Evolutionary conservation across 2,888 invertebrate genomes (phyloP).

Genomic region (Phytoseiulus persimilis): DNA sequence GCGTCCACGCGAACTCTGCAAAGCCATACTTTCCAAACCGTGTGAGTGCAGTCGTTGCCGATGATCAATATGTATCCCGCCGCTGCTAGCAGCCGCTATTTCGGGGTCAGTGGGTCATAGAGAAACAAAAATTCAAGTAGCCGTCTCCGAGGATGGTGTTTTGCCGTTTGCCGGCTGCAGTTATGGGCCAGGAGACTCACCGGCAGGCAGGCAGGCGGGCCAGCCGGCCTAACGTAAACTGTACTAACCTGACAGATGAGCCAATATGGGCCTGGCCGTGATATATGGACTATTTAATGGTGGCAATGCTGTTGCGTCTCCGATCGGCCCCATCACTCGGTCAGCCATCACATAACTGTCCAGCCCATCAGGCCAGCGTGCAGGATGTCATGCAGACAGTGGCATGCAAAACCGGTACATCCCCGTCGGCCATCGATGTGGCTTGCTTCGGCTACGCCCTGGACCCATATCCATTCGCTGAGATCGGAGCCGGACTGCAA

Average conservation of each 20-base stretch:
- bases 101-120: not conserved
- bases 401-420: not conserved
- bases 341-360: not conserved
- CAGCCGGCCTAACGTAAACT: not conserved
- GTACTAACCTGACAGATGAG: not conserved
- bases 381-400: not conserved
- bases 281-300: not conserved
- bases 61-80: not conserved
- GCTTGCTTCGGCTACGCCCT: not conserved
- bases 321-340: not conserved
- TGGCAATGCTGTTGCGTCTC: not conserved
- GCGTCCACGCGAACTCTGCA: too few species aligned
- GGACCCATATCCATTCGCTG: not conserved
- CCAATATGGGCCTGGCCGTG: not conserved
- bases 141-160: not conserved
- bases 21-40: too few species aligned
- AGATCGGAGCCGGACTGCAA: not conserved
- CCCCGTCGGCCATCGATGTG: not conserved
- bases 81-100: not conserved
- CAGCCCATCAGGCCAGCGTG: too few species aligned
- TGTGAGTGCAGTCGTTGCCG: not conserved
- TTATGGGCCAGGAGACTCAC: not conserved
- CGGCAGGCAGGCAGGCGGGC: not conserved
- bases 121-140: not conserved
- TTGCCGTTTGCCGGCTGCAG: not conserved